Percentiles rank a stretch among this genome's conserved stretches.
Evolutionary conservation across 2,888 invertebrate species (phyloP).

Genomic region (Epinotia nisella): DNA sequence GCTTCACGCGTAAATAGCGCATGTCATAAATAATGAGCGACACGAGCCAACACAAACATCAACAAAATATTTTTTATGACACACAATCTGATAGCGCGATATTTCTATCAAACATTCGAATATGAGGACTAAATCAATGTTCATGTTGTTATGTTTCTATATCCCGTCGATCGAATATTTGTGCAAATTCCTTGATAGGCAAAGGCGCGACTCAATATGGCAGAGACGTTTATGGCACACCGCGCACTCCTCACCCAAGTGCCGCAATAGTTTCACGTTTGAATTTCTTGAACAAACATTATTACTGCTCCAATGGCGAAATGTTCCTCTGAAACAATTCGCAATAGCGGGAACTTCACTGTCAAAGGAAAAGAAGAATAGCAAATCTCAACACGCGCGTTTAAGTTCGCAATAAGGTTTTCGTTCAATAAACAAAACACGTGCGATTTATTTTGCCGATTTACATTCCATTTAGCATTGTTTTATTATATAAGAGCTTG

Average conservation of each 20-base stretch:
- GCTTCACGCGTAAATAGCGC: slow-evolving; percentile 47
- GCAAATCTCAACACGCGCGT: slow-evolving; percentile 61
- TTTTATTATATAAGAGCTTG: background rate
- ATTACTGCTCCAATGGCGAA: slow-evolving; percentile 76
- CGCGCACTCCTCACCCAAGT: slow-evolving; percentile 58
- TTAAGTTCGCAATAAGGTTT: slow-evolving; percentile 53
- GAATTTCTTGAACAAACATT: slow-evolving; percentile 81
- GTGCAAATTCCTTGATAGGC: slow-evolving; percentile 56
- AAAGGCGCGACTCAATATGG: slow-evolving; percentile 60
- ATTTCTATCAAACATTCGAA: slow-evolving; percentile 46
- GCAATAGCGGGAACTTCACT: slow-evolving; percentile 74
- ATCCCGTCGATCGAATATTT: slow-evolving; percentile 56
- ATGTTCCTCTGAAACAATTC: slow-evolving; percentile 78
- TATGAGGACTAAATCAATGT: slow-evolving; percentile 47
- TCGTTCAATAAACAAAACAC: slow-evolving; percentile 40
- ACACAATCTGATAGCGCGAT: slow-evolving; percentile 45
- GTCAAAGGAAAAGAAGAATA: slow-evolving; percentile 77
- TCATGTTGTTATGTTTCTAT: slow-evolving; percentile 48
- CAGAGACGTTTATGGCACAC: slow-evolving; percentile 59
- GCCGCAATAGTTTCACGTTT: slow-evolving; percentile 77
- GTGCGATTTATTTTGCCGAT: slow-evolving; percentile 16
- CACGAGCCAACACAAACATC: slow-evolving; percentile 34
- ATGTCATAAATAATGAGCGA: slow-evolving; percentile 53
- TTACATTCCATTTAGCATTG: background rate
- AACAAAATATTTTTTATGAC: slow-evolving; percentile 34